Evolutionary conservation across 2,113 vertebrate species (phyloP).

Genomic region (Carollia perspicillata): DNA sequence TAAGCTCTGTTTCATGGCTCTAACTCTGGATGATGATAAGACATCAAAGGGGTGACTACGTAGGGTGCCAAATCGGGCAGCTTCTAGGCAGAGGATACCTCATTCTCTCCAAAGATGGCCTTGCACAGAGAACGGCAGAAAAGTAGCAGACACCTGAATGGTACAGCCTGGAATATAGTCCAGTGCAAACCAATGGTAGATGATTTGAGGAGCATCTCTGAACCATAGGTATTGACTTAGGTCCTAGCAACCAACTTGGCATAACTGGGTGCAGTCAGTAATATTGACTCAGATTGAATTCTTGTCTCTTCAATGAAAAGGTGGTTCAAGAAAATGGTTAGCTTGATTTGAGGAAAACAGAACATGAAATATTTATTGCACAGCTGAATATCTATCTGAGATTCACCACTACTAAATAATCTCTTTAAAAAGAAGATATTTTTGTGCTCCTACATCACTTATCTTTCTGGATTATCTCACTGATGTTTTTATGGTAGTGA

Average conservation of each 20-base stretch:
- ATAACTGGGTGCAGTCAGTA: neutral
- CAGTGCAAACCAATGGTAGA: neutral
- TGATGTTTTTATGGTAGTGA: neutral
- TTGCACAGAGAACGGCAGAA: neutral
- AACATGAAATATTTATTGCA: neutral
- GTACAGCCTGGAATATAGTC: accelerated
- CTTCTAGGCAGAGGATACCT: neutral
- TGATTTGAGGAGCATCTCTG: neutral
- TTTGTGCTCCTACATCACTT: neutral
- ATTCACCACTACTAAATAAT: neutral
- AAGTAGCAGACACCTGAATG: no score
- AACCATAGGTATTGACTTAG: neutral
- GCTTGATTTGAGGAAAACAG: neutral
- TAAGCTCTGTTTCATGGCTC: neutral
- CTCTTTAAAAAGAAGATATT: neutral
- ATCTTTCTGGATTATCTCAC: neutral
- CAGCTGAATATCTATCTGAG: neutral
- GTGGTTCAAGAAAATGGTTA: neutral
- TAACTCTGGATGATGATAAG: neutral
- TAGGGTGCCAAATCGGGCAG: neutral
- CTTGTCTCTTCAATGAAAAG: neutral
- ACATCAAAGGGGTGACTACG: neutral
- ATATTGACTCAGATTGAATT: neutral
- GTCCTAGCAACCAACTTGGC: neutral
- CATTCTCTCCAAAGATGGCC: neutral